These are phyloP conservation scores for Ovis canadensis DNA, from an alignment of 2,113 vertebrate genomes.

Conservation along the genomic window DNA sequence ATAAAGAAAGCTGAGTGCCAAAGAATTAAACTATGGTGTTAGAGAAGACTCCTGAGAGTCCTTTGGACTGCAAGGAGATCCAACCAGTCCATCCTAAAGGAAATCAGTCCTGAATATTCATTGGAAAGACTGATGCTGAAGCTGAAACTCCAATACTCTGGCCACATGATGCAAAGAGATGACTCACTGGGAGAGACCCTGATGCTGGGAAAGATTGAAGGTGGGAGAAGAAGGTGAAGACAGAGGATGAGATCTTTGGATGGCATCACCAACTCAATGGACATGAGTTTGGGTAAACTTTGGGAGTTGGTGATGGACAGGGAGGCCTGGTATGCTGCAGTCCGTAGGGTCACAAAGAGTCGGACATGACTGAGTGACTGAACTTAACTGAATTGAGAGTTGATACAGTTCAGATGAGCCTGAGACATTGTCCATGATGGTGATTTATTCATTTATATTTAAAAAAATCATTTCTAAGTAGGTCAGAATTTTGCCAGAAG, in stretches of 20 bases:
- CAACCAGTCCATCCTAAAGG: neutral
- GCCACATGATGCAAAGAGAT: neutral
- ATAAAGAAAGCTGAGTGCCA: fast-evolving
- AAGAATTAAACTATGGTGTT: neutral
- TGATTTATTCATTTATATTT: neutral
- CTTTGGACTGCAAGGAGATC: neutral
- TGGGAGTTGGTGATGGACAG: neutral
- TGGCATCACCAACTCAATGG: neutral
- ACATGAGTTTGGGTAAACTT: neutral
- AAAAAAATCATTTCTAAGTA: neutral
- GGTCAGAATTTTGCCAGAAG: neutral
- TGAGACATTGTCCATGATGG: neutral
- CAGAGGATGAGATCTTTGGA: neutral
- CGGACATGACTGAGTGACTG: neutral
- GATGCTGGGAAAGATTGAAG: neutral
- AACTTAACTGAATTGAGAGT: neutral
- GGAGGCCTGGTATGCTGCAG: neutral
- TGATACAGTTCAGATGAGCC: neutral
- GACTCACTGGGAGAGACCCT: neutral
- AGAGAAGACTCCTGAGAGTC: neutral
- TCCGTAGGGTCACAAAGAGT: neutral
- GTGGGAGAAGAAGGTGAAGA: neutral
- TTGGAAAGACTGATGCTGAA: neutral
- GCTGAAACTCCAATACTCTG: neutral
- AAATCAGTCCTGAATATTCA: neutral